phyloP scores from a whole-genome alignment of 2,888 invertebrate species.

The Smittia aterrima region DNA sequence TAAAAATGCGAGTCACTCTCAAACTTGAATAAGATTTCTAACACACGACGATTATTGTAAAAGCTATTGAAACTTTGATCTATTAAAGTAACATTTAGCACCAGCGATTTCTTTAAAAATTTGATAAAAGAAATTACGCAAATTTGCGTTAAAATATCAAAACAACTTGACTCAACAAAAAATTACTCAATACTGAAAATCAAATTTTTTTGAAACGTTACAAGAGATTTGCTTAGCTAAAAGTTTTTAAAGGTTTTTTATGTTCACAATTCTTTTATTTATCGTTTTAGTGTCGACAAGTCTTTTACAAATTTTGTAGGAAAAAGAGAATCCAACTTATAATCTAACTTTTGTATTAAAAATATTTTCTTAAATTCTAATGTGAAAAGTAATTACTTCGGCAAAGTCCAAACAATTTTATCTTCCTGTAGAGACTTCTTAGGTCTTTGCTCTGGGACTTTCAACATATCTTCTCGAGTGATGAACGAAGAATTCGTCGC shows the following conservation, averaged over 20 bases:
- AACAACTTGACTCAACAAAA: too few species aligned
- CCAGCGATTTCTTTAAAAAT: background rate
- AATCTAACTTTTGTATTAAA: too few species aligned
- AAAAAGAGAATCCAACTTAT: too few species aligned
- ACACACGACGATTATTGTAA: background rate
- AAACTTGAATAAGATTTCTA: background rate
- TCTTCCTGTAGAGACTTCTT: background rate
- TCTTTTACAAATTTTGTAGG: too few species aligned
- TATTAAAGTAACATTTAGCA: background rate
- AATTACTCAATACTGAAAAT: too few species aligned
- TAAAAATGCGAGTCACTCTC: background rate
- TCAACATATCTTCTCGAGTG: constrained; percentile 27
- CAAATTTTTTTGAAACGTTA: too few species aligned
- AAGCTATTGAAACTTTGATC: background rate
- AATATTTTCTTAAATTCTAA: too few species aligned
- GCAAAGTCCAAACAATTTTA: constrained; percentile 16
- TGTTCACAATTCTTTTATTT: too few species aligned
- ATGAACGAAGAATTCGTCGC: constrained; percentile 12
- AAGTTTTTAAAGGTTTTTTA: too few species aligned
- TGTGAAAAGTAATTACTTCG: background rate
- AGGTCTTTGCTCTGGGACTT: background rate
- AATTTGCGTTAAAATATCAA: background rate
- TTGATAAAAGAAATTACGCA: background rate
- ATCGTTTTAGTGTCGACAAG: too few species aligned
- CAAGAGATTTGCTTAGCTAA: too few species aligned